Percentiles rank a stretch among this genome's conserved stretches.
phyloP scores from a whole-genome alignment of 2,113 vertebrate species.

The Tauraco erythrolophus region DNA sequence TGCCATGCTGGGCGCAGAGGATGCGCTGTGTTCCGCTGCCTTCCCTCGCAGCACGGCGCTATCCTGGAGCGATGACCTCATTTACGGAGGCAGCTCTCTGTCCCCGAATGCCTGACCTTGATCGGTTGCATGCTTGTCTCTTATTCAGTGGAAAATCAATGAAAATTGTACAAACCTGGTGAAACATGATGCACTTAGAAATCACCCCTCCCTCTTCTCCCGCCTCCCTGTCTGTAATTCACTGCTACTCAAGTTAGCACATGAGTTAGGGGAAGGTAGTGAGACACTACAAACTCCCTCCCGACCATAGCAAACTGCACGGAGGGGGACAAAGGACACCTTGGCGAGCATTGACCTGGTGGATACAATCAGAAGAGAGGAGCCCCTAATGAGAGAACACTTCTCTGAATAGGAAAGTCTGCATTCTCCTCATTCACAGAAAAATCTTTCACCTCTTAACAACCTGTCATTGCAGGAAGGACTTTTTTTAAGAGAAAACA shows the following conservation, averaged over 20 bases:
- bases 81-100: background rate
- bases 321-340: background rate
- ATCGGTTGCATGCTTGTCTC: background rate
- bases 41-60: background rate
- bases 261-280: background rate
- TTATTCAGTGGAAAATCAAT: constrained; percentile 49
- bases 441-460: background rate
- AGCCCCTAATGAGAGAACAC: background rate
- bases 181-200: background rate
- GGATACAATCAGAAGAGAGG: background rate
- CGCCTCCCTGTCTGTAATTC: accelerated
- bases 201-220: background rate
- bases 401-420: background rate
- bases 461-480: background rate
- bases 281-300: background rate
- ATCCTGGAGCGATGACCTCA: background rate
- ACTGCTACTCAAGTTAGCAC: background rate
- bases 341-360: background rate
- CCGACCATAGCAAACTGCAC: background rate
- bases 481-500: background rate
- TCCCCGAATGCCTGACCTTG: constrained; percentile 39
- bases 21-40: background rate
- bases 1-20: background rate
- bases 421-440: background rate
- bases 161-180: background rate